Percentiles rank a stretch among this genome's conserved stretches.
Evolutionary conservation across 2,888 invertebrate genomes (phyloP).

Genomic region (Mellilla xanthometata): DNA sequence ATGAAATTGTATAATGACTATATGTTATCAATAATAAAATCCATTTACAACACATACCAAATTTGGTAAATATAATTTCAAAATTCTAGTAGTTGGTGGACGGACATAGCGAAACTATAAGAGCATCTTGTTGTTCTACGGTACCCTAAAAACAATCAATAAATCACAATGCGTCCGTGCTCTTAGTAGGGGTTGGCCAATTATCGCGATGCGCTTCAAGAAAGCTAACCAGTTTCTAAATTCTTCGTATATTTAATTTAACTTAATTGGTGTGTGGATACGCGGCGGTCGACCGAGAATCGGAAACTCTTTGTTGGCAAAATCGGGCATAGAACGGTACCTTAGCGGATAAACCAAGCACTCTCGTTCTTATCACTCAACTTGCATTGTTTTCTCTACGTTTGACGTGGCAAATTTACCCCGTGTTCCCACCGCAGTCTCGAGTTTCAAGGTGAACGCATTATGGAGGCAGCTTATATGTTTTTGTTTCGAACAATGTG

Average conservation of each 20-base stretch:
- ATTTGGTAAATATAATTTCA: no score
- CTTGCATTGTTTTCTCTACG: conserved; percentile 38
- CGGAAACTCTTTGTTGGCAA: conserved; percentile 72
- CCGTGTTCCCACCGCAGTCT: conserved; percentile 1
- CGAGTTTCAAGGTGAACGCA: conserved; percentile 18
- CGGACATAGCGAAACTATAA: no score
- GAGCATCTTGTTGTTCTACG: no score
- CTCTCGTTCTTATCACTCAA: conserved; percentile 46
- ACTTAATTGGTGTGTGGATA: conserved; percentile 79
- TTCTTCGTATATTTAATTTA: conserved; percentile 80
- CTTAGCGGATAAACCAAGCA: conserved; percentile 52
- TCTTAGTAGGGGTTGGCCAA: conserved; percentile 73
- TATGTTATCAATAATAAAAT: no score
- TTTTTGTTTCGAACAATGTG: conserved; percentile 7
- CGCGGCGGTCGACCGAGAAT: conserved; percentile 75
- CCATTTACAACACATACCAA: no score
- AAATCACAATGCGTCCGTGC: conserved; percentile 72
- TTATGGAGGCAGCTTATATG: conserved; percentile 2
- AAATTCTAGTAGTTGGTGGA: no score
- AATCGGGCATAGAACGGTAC: conserved; percentile 66
- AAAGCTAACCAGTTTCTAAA: conserved; percentile 81
- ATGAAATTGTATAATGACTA: no score
- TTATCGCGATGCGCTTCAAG: conserved; percentile 80
- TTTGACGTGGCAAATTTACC: conserved; percentile 21
- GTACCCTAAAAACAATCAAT: conserved; percentile 57